Evolutionary conservation across 2,888 invertebrate genomes (phyloP).

Genomic region (Pristionchus fissidentatus): DNA sequence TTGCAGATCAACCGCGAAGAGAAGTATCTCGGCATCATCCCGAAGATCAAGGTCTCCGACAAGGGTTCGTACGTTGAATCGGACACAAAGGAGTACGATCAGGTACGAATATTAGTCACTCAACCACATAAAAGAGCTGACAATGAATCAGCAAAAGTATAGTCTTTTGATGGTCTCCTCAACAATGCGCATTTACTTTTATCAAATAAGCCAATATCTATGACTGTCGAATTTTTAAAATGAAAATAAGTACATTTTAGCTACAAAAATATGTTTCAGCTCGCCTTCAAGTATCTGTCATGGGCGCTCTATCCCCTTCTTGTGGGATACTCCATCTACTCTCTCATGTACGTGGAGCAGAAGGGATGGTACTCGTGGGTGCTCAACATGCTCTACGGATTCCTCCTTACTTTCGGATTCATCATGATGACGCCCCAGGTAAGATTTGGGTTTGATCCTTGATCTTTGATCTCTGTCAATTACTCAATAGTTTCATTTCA

Average conservation of each 20-base stretch:
- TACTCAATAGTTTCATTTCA: neutral
- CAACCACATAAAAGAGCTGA: too few relatives aligned
- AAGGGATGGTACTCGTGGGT: conserved; percentile 95
- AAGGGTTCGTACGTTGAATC: conserved; percentile 97
- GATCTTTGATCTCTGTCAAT: neutral
- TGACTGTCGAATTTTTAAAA: neutral
- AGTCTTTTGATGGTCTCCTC: too few relatives aligned
- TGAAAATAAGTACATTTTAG: neutral
- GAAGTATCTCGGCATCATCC: conserved; percentile 85
- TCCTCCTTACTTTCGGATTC: conserved; percentile 95
- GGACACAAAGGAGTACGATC: conserved; percentile 91
- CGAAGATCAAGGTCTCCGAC: conserved; percentile 87
- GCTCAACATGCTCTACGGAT: conserved; percentile 96
- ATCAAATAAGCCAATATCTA: too few relatives aligned
- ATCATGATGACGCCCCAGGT: conserved; percentile 99
- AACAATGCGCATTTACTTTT: too few relatives aligned
- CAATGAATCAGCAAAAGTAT: neutral
- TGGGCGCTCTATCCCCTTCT: conserved; percentile 95
- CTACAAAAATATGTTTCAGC: too few relatives aligned
- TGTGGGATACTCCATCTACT: conserved; percentile 93
- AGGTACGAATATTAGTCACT: conserved; percentile 76
- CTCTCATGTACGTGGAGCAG: conserved; percentile 94
- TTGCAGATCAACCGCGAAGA: conserved; percentile 27
- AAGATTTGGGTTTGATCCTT: neutral
- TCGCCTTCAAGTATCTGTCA: conserved; percentile 94